Percentiles rank a stretch among this genome's conserved stretches.
Evolutionary conservation across 1,140 invertebrate species (phyloP).

Genomic region (Triops longicaudatus): DNA sequence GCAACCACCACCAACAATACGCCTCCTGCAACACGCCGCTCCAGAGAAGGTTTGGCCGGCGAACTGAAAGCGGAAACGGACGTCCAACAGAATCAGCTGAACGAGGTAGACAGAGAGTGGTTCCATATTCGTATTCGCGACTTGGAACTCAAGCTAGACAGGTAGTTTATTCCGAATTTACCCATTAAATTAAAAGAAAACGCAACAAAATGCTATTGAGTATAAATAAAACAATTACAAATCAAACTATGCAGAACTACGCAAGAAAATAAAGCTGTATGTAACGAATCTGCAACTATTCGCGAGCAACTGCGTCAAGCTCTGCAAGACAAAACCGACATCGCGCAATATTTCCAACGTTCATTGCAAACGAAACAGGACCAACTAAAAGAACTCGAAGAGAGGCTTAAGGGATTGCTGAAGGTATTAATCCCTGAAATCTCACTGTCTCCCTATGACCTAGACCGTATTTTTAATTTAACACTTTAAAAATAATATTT

Average conservation of each 20-base stretch:
- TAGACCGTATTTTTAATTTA: no score
- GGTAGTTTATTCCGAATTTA: not conserved
- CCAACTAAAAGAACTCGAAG: slow-evolving; percentile 18
- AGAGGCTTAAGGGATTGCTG: slow-evolving; percentile 20
- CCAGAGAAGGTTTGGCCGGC: not conserved
- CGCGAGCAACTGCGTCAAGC: not conserved
- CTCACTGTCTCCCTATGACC: no score
- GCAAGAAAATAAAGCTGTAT: not conserved
- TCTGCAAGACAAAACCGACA: slow-evolving; percentile 20
- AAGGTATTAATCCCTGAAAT: not conserved
- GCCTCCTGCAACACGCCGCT: not conserved
- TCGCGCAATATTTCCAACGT: slow-evolving; percentile 23
- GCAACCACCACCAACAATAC: not conserved
- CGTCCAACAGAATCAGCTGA: slow-evolving; percentile 13
- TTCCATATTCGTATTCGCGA: slow-evolving; percentile 25
- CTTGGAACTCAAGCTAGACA: slow-evolving; percentile 23
- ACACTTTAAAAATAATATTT: no score
- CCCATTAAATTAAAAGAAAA: not conserved
- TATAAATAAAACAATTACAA: not conserved
- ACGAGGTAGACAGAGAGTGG: slow-evolving; percentile 23
- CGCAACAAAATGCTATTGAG: not conserved
- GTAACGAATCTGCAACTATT: not conserved
- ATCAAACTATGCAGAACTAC: not conserved
- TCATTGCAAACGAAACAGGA: slow-evolving; percentile 19
- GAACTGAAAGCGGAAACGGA: slow-evolving; percentile 7